These are phyloP conservation scores for Sebastes steindachneri DNA, from an alignment of 2,797 vertebrate genomes.

Conservation along the genomic window DNA sequence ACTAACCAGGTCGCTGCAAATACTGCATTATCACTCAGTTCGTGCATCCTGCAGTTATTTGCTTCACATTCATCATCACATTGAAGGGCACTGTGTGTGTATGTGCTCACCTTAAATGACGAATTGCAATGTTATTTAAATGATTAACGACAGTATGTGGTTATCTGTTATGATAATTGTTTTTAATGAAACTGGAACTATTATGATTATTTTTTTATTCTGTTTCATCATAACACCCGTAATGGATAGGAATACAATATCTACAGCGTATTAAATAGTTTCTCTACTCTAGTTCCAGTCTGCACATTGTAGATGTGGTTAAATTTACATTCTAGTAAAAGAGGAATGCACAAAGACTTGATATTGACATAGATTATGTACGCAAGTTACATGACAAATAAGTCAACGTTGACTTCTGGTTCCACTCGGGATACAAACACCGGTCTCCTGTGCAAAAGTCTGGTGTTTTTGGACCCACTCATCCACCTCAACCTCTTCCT, in stretches of 20 bases:
- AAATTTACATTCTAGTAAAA: not conserved
- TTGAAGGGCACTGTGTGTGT: not conserved
- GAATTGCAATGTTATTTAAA: not conserved
- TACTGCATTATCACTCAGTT: not conserved
- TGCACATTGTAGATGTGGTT: not conserved
- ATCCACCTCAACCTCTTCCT: too few species aligned
- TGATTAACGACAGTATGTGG: not conserved
- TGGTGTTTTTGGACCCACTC: too few species aligned
- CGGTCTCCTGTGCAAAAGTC: too few species aligned
- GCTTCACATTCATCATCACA: not conserved
- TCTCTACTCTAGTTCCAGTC: not conserved
- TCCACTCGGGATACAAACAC: too few species aligned
- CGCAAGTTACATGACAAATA: too few species aligned
- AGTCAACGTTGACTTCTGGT: too few species aligned
- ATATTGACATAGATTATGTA: not conserved
- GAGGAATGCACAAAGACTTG: not conserved
- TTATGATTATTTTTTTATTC: not conserved
- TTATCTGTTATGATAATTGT: not conserved
- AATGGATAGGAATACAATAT: not conserved
- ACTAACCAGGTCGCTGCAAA: conserved; percentile 4
- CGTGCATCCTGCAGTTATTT: not conserved
- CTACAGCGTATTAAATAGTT: not conserved
- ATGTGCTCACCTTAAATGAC: not conserved
- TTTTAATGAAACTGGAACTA: not conserved
- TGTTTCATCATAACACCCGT: not conserved